These are phyloP conservation scores for Congeria kusceri DNA, from an alignment of 2,888 invertebrate genomes.

Conservation along the genomic window DNA sequence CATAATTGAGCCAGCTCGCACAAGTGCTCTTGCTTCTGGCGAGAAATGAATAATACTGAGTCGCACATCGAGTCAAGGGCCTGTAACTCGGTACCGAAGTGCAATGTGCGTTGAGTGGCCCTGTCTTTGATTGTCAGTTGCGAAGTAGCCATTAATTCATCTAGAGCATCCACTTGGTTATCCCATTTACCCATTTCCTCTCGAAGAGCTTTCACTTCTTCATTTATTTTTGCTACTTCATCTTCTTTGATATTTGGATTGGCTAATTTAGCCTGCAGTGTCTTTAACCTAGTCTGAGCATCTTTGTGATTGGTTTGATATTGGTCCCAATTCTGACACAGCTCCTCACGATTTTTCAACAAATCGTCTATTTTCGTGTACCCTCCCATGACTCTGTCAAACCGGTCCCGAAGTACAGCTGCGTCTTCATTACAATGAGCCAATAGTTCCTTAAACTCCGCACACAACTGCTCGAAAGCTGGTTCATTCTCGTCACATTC, in stretches of 20 bases:
- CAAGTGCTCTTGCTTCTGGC: conserved; percentile 83
- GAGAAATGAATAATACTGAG: conserved; percentile 69
- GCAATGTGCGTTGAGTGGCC: conserved; percentile 80
- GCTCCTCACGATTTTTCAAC: conserved; percentile 78
- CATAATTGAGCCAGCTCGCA: conserved; percentile 88
- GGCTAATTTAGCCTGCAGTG: conserved; percentile 92
- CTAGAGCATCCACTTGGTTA: conserved; percentile 73
- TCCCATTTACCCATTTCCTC: conserved; percentile 76
- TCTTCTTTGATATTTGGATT: conserved; percentile 89
- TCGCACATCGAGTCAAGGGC: conserved; percentile 75
- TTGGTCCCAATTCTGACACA: conserved; percentile 89
- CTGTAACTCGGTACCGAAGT: conserved; percentile 81
- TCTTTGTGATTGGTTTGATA: conserved; percentile 93
- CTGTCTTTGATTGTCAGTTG: conserved; percentile 82
- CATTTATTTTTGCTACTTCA: conserved; percentile 90
- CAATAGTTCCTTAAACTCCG: conserved; percentile 93
- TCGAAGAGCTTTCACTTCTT: conserved; percentile 90
- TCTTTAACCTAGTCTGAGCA: conserved; percentile 91
- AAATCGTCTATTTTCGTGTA: conserved; percentile 88
- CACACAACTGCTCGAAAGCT: conserved; percentile 91
- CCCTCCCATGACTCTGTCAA: conserved; percentile 91
- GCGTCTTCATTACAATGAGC: conserved; percentile 90
- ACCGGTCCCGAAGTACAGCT: conserved; percentile 90
- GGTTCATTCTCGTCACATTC: conserved; percentile 94
- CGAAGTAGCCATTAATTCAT: conserved; percentile 80